Base-by-base conservation (phyloP, 2,113 vertebrate species). In the Festucalex cinctus region DNA sequence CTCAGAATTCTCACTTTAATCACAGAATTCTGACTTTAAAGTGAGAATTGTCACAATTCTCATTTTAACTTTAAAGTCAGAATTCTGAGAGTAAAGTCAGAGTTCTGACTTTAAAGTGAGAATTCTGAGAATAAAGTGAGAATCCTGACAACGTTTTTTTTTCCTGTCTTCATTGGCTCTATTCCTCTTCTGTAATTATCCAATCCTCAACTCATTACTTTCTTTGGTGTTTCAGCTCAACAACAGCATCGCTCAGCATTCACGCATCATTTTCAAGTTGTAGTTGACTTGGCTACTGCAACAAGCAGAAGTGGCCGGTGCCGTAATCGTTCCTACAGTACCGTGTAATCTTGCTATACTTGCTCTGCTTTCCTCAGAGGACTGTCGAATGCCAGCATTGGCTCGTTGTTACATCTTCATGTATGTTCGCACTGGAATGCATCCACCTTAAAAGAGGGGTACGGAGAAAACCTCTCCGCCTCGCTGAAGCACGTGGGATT, bases 341-440 rank as follows among this genome's bases (percentile, higher is more conserved):
- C 26, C 53, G 19, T 59, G 63, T 65, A 60, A 81, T 41, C 63
- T 22, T n/a, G 51, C 73, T 71, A 62, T n/a, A 53, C 73, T 71
- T 62, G 48, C 57, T 71, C 37, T 43, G 20, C 5, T 6, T 51
- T 69, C 36, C 58, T 61, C 17, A 20, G 32, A 26, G 16, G 19
- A 61, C 32, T 22, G 35, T 35, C 12, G 4, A 60, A 66, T 19
- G 64, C 19, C 65, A 41, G 32, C n/a, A 39, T 35, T 61, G 36
- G n/a, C n/a, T n/a, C 17, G 70, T 54, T 8, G 22, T 32, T 61
- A 64, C 24, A 14, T 36, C 28, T 46, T 63, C 58, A 39, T 39
- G 36, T 61, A 61, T 16, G 26, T 39, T 14, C 17, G 20, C 20
- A 39, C 20, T 61, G 58, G 20, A 60, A 39, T 7, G 36, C 9